Conservation (phyloP, 2,888 invertebrate species). For the Thereva unica region DNA sequence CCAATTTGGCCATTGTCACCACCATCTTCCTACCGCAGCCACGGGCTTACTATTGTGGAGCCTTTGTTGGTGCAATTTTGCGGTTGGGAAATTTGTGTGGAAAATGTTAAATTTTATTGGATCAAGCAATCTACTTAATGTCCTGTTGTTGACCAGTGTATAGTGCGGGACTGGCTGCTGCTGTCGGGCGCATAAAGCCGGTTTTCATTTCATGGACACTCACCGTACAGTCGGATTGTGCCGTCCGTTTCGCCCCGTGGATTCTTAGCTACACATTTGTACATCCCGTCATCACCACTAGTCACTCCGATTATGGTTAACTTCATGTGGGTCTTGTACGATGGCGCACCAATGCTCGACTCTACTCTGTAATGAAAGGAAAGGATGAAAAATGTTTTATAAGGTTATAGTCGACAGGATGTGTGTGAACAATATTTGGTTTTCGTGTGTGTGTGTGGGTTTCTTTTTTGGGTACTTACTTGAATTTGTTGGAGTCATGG, state of each 20-base stretch:
- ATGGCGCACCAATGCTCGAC: conserved; percentile 69
- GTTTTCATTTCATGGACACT: conserved; percentile 47
- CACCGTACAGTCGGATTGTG: conserved; percentile 84
- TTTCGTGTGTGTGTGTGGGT: not conserved
- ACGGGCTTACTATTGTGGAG: conserved; percentile 10
- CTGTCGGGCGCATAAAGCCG: not conserved
- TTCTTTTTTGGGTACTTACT: conserved; percentile 54
- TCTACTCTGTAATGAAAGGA: conserved; percentile 58
- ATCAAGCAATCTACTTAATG: conserved; percentile 35
- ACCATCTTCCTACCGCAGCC: conserved; percentile 2
- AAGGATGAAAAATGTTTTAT: not conserved
- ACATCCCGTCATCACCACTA: conserved; percentile 81
- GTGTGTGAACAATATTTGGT: conserved; percentile 17
- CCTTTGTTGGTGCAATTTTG: conserved; percentile 32
- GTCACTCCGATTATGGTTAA: conserved; percentile 78
- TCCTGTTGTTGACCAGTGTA: conserved; percentile 14
- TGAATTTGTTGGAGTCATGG: conserved; percentile 82
- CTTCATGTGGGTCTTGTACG: conserved; percentile 87
- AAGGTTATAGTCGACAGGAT: conserved; percentile 17
- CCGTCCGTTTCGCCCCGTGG: conserved; percentile 89
- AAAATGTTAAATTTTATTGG: conserved; percentile 35
- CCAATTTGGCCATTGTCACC: conserved; percentile 12
- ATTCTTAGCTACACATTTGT: conserved; percentile 84
- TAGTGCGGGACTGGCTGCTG: too few species aligned
- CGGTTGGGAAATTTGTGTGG: conserved; percentile 31